Conservation (phyloP, 1,140 invertebrate species). For the Leptinotarsa undecemlineata region DNA sequence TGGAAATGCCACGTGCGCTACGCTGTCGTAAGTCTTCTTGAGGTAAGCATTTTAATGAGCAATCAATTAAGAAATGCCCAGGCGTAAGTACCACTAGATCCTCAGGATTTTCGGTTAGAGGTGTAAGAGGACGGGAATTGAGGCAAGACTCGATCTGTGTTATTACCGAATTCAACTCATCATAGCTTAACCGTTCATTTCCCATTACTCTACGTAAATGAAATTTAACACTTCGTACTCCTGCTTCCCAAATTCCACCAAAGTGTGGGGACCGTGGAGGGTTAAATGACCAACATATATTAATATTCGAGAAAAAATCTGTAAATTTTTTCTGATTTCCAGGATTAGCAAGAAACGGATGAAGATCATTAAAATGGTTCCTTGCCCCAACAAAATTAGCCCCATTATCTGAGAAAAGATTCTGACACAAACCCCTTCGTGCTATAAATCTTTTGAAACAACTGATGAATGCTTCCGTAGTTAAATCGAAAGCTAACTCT, state of each 20-base stretch:
- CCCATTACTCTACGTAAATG: constrained; percentile 40
- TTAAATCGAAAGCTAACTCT: constrained; percentile 28
- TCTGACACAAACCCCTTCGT: constrained; percentile 38
- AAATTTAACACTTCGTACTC: constrained; percentile 46
- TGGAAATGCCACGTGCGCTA: constrained; percentile 7
- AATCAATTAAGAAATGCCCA: constrained; percentile 49
- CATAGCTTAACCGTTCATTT: constrained; percentile 44
- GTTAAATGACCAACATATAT: constrained; percentile 19
- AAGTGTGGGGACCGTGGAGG: constrained; percentile 46
- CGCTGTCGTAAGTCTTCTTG: constrained; percentile 21
- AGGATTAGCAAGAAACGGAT: not conserved
- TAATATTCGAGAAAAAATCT: constrained; percentile 7
- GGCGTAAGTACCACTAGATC: constrained; percentile 48
- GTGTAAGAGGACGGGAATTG: constrained; percentile 49
- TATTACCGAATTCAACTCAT: constrained; percentile 43
- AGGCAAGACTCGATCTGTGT: constrained; percentile 44
- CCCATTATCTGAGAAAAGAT: constrained; percentile 39
- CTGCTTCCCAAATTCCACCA: constrained; percentile 48
- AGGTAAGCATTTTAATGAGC: constrained; percentile 24
- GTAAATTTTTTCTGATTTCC: constrained; percentile 23
- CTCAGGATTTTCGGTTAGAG: constrained; percentile 41
- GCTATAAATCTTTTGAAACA: constrained; percentile 46
- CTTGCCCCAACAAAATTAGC: constrained; percentile 30
- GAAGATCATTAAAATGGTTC: constrained; percentile 19
- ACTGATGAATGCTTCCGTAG: constrained; percentile 39